Evolutionary conservation across 2,797 vertebrate species (phyloP).

Genomic region (Emys orbicularis): DNA sequence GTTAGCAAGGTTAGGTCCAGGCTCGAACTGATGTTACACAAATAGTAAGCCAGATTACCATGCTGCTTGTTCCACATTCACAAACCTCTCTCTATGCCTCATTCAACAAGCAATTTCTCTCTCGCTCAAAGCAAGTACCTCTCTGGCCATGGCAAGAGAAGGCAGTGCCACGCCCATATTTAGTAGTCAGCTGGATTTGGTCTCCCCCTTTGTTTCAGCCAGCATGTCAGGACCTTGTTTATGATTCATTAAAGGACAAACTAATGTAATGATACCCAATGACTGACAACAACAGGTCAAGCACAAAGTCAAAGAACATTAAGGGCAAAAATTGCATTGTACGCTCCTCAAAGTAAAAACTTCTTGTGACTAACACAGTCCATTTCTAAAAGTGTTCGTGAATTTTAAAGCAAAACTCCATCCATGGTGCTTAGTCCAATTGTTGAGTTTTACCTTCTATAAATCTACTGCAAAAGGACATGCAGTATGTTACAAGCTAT

Average conservation of each 20-base stretch:
- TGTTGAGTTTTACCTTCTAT: not conserved
- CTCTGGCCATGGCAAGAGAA: not conserved
- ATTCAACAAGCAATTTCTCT: not conserved
- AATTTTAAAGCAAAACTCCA: not conserved
- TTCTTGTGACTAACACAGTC: not conserved
- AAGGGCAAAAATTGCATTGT: not conserved
- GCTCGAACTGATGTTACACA: not conserved
- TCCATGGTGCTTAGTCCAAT: not conserved
- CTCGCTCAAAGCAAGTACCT: not conserved
- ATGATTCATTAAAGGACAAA: not conserved
- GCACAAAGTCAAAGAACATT: not conserved
- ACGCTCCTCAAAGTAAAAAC: not conserved
- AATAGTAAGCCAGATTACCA: not conserved
- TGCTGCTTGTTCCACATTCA: not conserved
- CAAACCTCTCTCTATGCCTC: not conserved
- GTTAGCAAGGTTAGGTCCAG: not conserved
- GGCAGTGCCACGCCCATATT: rapidly evolving
- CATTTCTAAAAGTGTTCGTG: not conserved
- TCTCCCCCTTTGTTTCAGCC: not conserved
- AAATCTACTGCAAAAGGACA: not conserved
- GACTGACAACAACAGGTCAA: not conserved
- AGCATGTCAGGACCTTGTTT: not conserved
- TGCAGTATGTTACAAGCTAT: not conserved
- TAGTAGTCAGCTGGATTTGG: not conserved
- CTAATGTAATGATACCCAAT: not conserved